These are phyloP conservation scores for Eumeta japonica DNA, from an alignment of 1,140 invertebrate species.

Conservation along the genomic window DNA sequence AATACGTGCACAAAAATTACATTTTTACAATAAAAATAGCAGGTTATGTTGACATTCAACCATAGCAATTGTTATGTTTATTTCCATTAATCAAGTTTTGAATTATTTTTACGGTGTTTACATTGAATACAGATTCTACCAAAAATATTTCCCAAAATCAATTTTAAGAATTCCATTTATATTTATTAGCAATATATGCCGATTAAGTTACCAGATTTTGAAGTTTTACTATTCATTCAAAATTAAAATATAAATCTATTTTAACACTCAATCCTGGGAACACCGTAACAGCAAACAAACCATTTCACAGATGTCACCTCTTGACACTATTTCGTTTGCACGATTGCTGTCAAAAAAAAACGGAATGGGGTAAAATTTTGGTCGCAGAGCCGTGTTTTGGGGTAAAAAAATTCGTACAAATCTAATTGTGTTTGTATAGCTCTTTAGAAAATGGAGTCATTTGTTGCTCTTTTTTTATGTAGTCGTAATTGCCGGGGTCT, in stretches of 20 bases:
- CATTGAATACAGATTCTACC: too few species aligned
- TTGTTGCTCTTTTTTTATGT: conserved; percentile 21
- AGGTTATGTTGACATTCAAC: too few species aligned
- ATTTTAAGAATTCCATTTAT: too few species aligned
- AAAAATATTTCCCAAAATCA: too few species aligned
- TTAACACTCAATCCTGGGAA: neutral
- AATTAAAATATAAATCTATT: neutral
- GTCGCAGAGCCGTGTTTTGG: conserved; percentile 47
- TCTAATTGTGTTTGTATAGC: conserved; percentile 52
- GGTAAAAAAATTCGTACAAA: conserved; percentile 38
- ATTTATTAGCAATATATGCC: conserved; percentile 36
- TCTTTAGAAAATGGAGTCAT: conserved; percentile 22
- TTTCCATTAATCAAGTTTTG: too few species aligned
- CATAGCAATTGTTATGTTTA: too few species aligned
- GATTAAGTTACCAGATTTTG: conserved; percentile 9
- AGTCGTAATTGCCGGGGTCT: conserved; percentile 19
- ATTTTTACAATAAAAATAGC: too few species aligned
- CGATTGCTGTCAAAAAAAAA: conserved; percentile 35
- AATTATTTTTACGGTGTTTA: too few species aligned
- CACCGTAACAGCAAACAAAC: conserved; percentile 4
- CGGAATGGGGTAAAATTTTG: conserved; percentile 25
- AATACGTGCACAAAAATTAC: too few species aligned
- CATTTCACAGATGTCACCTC: conserved; percentile 40
- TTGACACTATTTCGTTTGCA: conserved; percentile 36
- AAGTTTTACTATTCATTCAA: neutral